phyloP scores from a whole-genome alignment of 2,797 vertebrate genomes.

The Pantherophis alleghaniensis region DNA sequence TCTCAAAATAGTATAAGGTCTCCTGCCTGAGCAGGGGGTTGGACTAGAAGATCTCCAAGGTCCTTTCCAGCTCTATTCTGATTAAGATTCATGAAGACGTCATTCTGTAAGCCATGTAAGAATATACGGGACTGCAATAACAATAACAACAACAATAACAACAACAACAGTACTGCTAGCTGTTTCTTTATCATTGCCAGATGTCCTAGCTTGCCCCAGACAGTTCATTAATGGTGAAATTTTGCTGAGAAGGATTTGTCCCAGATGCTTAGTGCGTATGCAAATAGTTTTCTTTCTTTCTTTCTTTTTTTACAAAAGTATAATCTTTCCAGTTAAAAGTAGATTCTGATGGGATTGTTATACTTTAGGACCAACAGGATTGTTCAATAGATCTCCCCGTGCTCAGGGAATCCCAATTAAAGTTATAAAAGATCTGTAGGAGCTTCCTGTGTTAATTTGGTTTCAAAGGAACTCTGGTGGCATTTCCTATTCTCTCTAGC shows the following conservation, averaged over 20 bases:
- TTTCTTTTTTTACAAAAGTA: not conserved
- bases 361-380: not conserved
- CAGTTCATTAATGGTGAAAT: not conserved
- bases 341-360: not conserved
- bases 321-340: not conserved
- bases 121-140: not conserved
- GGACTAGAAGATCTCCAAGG: not conserved
- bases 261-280: not conserved
- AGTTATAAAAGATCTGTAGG: not conserved
- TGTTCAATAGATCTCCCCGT: too few relatives aligned
- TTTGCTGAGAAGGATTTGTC: not conserved
- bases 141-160: not conserved
- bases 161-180: not conserved
- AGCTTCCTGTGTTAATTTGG: not conserved
- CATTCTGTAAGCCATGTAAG: not conserved
- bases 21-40: not conserved
- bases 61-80: not conserved
- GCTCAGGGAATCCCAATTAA: not conserved
- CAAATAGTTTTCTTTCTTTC: not conserved
- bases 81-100: not conserved
- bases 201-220: not conserved
- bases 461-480: not conserved
- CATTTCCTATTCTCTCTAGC: not conserved
- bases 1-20: not conserved
- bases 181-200: slow-evolving; percentile 8